These are phyloP conservation scores for Pogonus chalceus DNA, from an alignment of 1,140 invertebrate genomes.

Conservation along the genomic window DNA sequence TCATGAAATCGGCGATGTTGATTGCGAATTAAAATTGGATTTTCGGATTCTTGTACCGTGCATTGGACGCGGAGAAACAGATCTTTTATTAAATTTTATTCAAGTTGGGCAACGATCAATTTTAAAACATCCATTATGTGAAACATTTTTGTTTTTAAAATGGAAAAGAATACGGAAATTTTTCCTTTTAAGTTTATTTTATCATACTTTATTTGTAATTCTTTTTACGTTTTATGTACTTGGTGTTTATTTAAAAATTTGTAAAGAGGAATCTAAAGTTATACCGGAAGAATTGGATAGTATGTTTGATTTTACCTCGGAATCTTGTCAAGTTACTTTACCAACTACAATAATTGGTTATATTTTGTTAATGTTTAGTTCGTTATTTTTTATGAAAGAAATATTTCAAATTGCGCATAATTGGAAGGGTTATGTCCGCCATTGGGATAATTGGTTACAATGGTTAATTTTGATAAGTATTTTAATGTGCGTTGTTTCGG, in stretches of 20 bases:
- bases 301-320: not conserved
- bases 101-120: constrained; percentile 66
- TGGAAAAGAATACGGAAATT: constrained; percentile 76
- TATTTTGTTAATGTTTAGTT: constrained; percentile 49
- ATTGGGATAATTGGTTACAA: constrained; percentile 78
- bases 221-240: constrained; percentile 61
- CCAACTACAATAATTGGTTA: constrained; percentile 45
- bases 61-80: constrained; percentile 53
- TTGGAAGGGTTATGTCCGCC: constrained; percentile 55
- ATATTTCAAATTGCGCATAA: constrained; percentile 61
- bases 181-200: constrained; percentile 67
- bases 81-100: constrained; percentile 60
- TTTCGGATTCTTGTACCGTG: constrained; percentile 57
- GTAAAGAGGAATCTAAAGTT: constrained; percentile 16
- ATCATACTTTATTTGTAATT: constrained; percentile 63
- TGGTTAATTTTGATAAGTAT: constrained; percentile 62
- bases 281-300: not conserved
- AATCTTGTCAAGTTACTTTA: constrained; percentile 35
- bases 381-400: constrained; percentile 55
- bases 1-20: constrained; percentile 70
- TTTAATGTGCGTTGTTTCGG: constrained; percentile 46
- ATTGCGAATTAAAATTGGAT: constrained; percentile 70
- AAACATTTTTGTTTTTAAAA: constrained; percentile 71
- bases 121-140: constrained; percentile 68
- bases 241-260: constrained; percentile 41